A percentile compares a stretch with the other conserved stretches of the same genome.
Conservation (phyloP, 1,140 invertebrate species). For the Microplitis demolitor region DNA sequence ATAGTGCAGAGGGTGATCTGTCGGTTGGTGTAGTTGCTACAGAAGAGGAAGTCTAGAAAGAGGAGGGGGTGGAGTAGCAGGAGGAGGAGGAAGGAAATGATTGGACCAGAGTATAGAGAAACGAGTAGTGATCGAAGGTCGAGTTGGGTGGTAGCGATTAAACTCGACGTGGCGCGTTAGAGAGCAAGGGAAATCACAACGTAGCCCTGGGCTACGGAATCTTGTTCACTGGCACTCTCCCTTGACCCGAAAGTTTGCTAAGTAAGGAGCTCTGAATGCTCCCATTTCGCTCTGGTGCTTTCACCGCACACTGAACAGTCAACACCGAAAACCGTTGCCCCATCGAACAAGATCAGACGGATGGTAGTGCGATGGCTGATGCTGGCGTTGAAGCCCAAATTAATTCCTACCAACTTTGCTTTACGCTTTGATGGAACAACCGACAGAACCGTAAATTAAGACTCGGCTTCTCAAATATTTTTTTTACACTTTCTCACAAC, state of each 20-base stretch:
- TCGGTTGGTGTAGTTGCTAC: too few species aligned
- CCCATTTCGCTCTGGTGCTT: neutral
- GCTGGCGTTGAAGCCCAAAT: neutral
- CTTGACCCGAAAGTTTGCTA: constrained; percentile 8
- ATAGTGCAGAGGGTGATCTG: neutral
- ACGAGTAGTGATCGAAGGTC: neutral
- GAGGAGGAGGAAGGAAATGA: too few species aligned
- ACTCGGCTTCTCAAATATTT: neutral
- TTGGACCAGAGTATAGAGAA: neutral
- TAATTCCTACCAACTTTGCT: neutral
- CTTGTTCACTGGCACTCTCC: neutral
- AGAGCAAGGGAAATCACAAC: constrained; percentile 4
- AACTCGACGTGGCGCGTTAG: neutral
- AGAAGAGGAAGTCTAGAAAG: neutral
- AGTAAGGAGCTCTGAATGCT: neutral
- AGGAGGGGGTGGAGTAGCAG: neutral
- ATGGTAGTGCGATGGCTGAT: too few species aligned
- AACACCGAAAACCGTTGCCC: neutral
- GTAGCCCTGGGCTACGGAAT: neutral
- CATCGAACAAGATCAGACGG: neutral
- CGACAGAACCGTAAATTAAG: neutral
- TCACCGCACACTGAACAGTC: neutral
- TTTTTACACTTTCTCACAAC: neutral
- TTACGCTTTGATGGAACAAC: neutral
- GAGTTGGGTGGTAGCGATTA: constrained; percentile 1